These are phyloP conservation scores for Rhynchonycteris naso DNA, from an alignment of 2,797 vertebrate genomes.

Conservation along the genomic window DNA sequence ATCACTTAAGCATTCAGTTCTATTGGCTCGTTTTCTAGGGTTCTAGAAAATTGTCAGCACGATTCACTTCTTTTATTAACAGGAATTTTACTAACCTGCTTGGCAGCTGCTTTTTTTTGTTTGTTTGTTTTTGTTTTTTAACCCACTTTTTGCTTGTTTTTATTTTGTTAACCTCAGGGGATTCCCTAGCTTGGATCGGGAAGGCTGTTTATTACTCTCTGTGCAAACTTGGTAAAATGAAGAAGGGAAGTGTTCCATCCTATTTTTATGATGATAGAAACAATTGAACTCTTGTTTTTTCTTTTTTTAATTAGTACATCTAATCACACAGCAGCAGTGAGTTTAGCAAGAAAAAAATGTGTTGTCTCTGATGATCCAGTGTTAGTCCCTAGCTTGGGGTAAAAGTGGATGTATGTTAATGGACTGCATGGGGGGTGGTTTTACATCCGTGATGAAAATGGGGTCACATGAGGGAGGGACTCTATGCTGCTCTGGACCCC, in stretches of 20 bases:
- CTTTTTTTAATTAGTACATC: not conserved
- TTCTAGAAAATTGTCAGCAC: not conserved
- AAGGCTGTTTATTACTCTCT: conserved; percentile 34
- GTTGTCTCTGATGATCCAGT: not conserved
- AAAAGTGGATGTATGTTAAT: not conserved
- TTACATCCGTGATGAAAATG: not conserved
- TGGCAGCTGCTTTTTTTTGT: not conserved
- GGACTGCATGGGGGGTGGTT: not conserved
- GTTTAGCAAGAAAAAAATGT: not conserved
- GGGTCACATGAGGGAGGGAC: not conserved
- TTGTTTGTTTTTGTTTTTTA: not conserved
- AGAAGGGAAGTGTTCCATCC: not conserved
- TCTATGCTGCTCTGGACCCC: not conserved
- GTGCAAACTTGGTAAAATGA: not conserved
- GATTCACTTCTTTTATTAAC: not conserved
- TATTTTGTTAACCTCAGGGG: not conserved
- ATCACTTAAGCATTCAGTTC: not conserved
- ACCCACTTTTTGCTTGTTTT: not conserved
- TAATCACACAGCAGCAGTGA: not conserved
- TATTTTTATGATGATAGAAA: not conserved
- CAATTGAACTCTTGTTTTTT: not conserved
- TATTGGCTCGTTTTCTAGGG: not conserved
- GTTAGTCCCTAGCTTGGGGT: not conserved
- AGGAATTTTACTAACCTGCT: not conserved
- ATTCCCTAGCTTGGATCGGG: not conserved